Base-by-base conservation (phyloP, 1,140 invertebrate genomes). In the Heliconius hewitsoni region DNA sequence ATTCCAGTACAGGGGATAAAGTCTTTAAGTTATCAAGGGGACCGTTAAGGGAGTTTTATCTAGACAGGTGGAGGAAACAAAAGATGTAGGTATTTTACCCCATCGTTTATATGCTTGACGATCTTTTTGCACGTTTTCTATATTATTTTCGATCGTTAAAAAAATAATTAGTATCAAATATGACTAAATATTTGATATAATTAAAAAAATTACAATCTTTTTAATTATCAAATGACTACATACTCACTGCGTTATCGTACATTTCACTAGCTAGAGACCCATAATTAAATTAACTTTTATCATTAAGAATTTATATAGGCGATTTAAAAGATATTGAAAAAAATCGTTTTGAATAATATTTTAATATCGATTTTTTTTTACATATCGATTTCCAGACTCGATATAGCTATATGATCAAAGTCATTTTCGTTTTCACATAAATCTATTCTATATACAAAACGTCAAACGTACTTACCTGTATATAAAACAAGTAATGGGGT, bases 1-100 rank as follows among this genome's bases (percentile, higher is more conserved):
- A 94, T 94, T 94, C 92, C 91, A 89, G 86, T 91, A 92, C 90
- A 91, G 87, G 91, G 92, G 92, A 94, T 94, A 91, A 93, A 94
- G 93, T 94, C 91, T 94, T 94, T 93, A 93, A 93, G 92, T 93
- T 93, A 94, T 94, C 92, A 89, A 86, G 90, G 90, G 85, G 82
- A 85, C 83, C 81, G 85, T 84, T 85, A 85, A 89, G 88, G 90
- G 86, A 83, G 87, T 83, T 78, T 82, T 86, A 87, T 72, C 71
- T 80, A 84, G 81, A 85, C 85, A 86, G 87, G 86, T 86, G 84
- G 78, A 83, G 66, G 81, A 82, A 72, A 71, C 76, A 80, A 76
- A 74, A 82, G n/a, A 70, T 71, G 57, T 75, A 71, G 66, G 74
- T 75, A 72, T 71, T 50, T 46, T 30, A 34, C 72, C 73, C 50